Percentiles rank a stretch among this genome's conserved stretches.
Evolutionary conservation across 2,797 vertebrate genomes (phyloP).

Genomic region (Eulemur mongoz): DNA sequence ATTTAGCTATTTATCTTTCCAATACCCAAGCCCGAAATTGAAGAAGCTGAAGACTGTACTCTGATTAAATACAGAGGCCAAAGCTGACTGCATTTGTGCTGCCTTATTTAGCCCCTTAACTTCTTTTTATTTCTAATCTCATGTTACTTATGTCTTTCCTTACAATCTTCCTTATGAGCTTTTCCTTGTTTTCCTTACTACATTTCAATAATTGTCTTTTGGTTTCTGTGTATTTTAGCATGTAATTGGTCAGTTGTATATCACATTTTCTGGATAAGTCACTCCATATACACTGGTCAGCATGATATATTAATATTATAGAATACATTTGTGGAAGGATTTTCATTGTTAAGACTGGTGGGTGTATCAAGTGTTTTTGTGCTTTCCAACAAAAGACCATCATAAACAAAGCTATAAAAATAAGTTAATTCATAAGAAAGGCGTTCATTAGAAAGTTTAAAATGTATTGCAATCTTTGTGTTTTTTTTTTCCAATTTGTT

Average conservation of each 20-base stretch:
- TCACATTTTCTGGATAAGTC: background rate
- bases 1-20: background rate
- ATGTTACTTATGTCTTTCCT: background rate
- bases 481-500: background rate
- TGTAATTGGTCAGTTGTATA: background rate
- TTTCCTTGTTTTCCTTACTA: background rate
- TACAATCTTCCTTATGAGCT: background rate
- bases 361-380: background rate
- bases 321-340: background rate
- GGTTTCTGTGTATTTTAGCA: background rate
- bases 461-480: background rate
- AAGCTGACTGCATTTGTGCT: background rate
- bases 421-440: background rate
- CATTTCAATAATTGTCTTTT: background rate
- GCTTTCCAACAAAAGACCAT: background rate
- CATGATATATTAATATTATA: background rate
- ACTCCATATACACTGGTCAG: rapidly evolving
- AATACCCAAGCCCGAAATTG: background rate
- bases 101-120: background rate
- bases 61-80: background rate
- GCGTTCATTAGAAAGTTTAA: background rate
- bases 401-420: background rate
- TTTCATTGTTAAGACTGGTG: background rate
- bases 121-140: background rate
- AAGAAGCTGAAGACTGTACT: background rate